These are phyloP conservation scores for Hydroisotoma schaefferi DNA, from an alignment of 2,888 invertebrate species.

Conservation along the genomic window DNA sequence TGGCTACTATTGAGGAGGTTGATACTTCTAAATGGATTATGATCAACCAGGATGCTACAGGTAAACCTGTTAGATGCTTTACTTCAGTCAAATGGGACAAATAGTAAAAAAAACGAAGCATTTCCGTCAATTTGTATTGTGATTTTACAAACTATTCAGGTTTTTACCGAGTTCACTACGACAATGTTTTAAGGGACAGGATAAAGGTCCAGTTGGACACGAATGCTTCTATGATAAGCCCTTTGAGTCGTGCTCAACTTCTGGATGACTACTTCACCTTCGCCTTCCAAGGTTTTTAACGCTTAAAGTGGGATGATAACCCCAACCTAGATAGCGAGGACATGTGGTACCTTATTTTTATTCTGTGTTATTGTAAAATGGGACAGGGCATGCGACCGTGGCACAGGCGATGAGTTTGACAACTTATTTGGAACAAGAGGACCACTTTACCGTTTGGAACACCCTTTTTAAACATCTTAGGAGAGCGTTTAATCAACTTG, in stretches of 20 bases:
- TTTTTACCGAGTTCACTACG: constrained; percentile 11
- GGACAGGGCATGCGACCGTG: neutral
- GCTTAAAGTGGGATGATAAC: too few relatives aligned
- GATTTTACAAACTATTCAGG: neutral
- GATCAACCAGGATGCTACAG: constrained; percentile 12
- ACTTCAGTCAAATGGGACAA: neutral
- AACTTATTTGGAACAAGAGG: constrained; percentile 11
- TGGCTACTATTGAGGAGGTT: neutral
- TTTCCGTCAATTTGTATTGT: neutral
- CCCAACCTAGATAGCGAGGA: too few relatives aligned
- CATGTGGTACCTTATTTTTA: too few relatives aligned
- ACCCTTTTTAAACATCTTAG: constrained; percentile 5
- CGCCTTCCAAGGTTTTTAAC: constrained; percentile 11
- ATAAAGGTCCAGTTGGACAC: constrained; percentile 7
- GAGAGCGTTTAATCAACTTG: neutral
- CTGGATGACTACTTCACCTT: constrained; percentile 17
- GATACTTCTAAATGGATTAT: constrained; percentile 13
- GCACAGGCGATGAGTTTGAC: constrained; percentile 8
- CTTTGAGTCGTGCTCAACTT: constrained; percentile 9
- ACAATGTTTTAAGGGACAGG: neutral
- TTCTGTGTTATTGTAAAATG: neutral
- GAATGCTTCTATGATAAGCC: constrained; percentile 8
- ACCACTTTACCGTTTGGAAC: constrained; percentile 8
- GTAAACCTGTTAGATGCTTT: too few relatives aligned
- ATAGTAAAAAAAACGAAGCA: neutral